These are phyloP conservation scores for Andrena dorsata DNA, from an alignment of 2,888 invertebrate species.

Conservation along the genomic window DNA sequence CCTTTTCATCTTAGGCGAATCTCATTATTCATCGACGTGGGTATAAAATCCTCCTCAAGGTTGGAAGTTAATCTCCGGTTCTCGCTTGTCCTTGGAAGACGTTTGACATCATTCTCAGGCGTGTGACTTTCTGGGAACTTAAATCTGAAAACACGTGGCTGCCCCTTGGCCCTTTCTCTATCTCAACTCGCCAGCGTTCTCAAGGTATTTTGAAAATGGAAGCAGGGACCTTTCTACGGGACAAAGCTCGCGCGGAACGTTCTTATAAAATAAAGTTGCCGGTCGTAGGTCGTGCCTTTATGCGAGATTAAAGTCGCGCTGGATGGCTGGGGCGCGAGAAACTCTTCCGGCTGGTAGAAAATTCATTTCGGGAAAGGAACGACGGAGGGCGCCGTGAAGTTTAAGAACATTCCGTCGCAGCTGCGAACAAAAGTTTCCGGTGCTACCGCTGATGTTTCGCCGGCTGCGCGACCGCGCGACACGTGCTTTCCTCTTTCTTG, in stretches of 20 bases:
- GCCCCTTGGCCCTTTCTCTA: neutral
- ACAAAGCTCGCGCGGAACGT: neutral
- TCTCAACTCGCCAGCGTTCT: neutral
- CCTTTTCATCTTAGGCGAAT: no score
- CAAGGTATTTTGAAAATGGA: neutral
- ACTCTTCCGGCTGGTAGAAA: slow-evolving; percentile 38
- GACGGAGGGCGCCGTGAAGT: slow-evolving; percentile 43
- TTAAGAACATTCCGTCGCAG: slow-evolving; percentile 68
- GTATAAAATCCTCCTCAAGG: no score
- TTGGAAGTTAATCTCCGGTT: no score
- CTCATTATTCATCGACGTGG: no score
- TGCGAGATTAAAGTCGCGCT: slow-evolving; percentile 32
- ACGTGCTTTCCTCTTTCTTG: slow-evolving; percentile 34
- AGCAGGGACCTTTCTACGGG: neutral
- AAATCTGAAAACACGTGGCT: no score
- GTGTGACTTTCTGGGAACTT: no score
- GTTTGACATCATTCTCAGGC: no score
- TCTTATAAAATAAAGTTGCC: slow-evolving; percentile 13
- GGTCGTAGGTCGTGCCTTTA: slow-evolving; percentile 4
- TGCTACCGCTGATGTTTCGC: slow-evolving; percentile 54
- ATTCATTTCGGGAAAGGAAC: slow-evolving; percentile 68
- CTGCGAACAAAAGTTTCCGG: slow-evolving; percentile 73
- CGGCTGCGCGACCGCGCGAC: slow-evolving; percentile 50
- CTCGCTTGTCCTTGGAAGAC: no score
- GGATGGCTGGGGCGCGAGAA: neutral